Conservation (phyloP, 2,888 invertebrate species). For the Lagria hirta region DNA sequence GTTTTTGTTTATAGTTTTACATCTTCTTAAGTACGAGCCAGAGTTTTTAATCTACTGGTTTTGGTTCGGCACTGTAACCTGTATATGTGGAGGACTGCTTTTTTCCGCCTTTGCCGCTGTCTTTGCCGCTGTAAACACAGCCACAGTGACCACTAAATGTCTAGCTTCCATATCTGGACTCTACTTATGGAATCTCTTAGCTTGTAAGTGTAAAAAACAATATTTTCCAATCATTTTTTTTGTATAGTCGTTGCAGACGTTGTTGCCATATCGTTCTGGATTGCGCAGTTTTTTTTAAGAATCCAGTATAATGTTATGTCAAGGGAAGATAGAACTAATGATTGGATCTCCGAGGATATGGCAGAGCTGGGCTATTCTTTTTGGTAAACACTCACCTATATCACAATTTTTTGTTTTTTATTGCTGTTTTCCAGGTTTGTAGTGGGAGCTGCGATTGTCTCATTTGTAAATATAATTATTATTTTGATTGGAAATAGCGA, state of each 20-base stretch:
- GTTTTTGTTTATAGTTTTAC: conserved; percentile 66
- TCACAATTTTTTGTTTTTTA: conserved; percentile 12
- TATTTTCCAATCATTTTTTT: conserved; percentile 2
- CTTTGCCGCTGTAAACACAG: conserved; percentile 78
- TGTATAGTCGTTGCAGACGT: conserved; percentile 73
- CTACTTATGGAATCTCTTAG: conserved; percentile 75
- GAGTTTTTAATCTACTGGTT: conserved; percentile 69
- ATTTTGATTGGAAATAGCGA: conserved; percentile 73
- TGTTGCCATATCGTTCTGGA: conserved; percentile 77
- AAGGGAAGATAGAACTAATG: conserved; percentile 73
- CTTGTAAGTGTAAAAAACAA: conserved; percentile 69
- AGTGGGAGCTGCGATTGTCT: conserved; percentile 68
- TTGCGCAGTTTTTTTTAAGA: conserved; percentile 79
- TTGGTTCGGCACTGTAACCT: conserved; percentile 75
- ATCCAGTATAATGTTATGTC: conserved; percentile 82
- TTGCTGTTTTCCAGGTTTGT: conserved; percentile 63
- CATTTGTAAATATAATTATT: conserved; percentile 72
- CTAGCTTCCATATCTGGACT: conserved; percentile 70
- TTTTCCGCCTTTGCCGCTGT: conserved; percentile 71
- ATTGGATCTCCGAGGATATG: conserved; percentile 81
- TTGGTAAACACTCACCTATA: conserved; percentile 60
- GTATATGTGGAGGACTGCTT: conserved; percentile 68
- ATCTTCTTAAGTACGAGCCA: conserved; percentile 64
- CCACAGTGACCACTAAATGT: conserved; percentile 70
- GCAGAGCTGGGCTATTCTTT: conserved; percentile 86